Percentiles rank a stretch among this genome's conserved stretches.
Evolutionary conservation across 2,888 invertebrate species (phyloP).

Genomic region (Polietes domitor): DNA sequence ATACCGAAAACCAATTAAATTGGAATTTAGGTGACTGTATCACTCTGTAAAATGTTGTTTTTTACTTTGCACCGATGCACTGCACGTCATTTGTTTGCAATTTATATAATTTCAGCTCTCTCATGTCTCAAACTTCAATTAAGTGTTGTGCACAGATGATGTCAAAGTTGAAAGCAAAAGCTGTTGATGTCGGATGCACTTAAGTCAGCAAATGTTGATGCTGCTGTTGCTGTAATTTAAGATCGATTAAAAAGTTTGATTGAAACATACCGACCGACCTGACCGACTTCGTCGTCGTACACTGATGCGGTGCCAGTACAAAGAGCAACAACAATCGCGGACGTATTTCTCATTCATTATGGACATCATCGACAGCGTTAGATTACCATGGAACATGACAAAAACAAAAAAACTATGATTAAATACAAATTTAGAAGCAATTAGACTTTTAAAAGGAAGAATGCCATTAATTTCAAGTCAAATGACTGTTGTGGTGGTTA

Average conservation of each 20-base stretch:
- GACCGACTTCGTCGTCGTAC: too few relatives aligned
- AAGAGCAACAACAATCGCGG: background rate
- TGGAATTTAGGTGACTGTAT: too few relatives aligned
- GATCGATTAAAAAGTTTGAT: conserved; percentile 48
- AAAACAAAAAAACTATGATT: conserved; percentile 25
- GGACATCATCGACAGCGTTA: too few relatives aligned
- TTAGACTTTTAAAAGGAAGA: conserved; percentile 37
- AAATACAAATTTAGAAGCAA: conserved; percentile 39
- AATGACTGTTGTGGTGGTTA: too few relatives aligned
- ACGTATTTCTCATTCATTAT: background rate
- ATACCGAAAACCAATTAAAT: too few relatives aligned
- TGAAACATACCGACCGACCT: background rate
- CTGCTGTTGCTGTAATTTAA: conserved; percentile 30
- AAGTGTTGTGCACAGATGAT: background rate
- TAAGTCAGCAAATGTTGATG: background rate
- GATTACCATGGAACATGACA: too few relatives aligned
- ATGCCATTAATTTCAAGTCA: conserved; percentile 21
- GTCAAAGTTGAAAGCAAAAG: background rate
- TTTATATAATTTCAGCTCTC: too few relatives aligned
- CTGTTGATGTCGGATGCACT: background rate
- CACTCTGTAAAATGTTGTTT: too few relatives aligned
- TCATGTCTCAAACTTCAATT: too few relatives aligned
- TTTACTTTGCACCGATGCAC: too few relatives aligned
- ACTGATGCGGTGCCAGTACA: too few relatives aligned
- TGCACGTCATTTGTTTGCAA: too few relatives aligned